A percentile compares a stretch with the other conserved stretches of the same genome.
These are phyloP conservation scores for Globodera rostochiensis DNA, from an alignment of 1,140 invertebrate species.

Conservation along the genomic window DNA sequence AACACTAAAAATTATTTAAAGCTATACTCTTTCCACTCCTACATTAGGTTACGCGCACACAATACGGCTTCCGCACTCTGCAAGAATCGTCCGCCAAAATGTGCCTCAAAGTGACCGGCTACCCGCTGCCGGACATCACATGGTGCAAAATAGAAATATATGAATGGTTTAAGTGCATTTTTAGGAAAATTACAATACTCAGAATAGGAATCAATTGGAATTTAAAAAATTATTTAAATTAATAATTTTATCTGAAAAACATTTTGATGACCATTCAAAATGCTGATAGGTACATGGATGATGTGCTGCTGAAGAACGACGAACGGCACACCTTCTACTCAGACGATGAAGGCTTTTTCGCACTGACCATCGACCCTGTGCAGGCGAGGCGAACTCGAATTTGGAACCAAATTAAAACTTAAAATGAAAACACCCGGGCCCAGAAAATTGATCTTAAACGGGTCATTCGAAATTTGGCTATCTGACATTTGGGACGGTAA, in stretches of 20 bases:
- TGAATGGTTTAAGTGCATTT: background rate
- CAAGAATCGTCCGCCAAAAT: constrained; percentile 88
- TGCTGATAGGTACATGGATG: constrained; percentile 79
- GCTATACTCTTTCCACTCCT: too few relatives aligned
- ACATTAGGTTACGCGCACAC: constrained; percentile 56
- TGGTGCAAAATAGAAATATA: constrained; percentile 68
- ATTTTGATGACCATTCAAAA: constrained; percentile 7
- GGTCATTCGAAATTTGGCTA: too few relatives aligned
- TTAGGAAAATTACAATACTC: too few relatives aligned
- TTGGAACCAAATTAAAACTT: background rate
- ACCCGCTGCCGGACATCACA: constrained; percentile 85
- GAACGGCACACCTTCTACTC: constrained; percentile 76
- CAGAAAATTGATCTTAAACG: too few relatives aligned
- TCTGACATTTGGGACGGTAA: too few relatives aligned
- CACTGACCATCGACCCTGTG: constrained; percentile 85
- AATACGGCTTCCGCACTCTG: constrained; percentile 78
- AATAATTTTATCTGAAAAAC: constrained; percentile 14
- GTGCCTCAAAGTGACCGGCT: constrained; percentile 87
- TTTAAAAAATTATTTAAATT: constrained; percentile 8
- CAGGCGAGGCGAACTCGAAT: constrained; percentile 35
- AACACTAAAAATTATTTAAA: too few relatives aligned
- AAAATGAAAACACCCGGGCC: too few relatives aligned
- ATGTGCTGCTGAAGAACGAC: constrained; percentile 75
- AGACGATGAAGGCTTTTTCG: constrained; percentile 82
- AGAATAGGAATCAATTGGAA: too few relatives aligned